These are phyloP conservation scores for Lamprotornis superbus DNA, from an alignment of 2,113 vertebrate genomes.

Conservation along the genomic window DNA sequence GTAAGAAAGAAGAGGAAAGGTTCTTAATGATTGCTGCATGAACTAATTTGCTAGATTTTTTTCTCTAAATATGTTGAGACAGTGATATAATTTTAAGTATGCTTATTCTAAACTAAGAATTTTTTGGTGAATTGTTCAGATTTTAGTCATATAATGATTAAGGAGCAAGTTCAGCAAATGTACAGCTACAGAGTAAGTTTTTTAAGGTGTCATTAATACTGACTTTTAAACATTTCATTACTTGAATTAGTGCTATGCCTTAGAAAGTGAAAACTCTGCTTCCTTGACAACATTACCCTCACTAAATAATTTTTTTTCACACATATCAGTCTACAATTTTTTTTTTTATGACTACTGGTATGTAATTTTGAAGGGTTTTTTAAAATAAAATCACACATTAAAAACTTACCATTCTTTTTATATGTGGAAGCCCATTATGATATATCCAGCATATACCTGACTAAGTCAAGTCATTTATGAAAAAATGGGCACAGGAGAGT, in stretches of 20 bases:
- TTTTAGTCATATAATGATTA: neutral
- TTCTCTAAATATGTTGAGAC: neutral
- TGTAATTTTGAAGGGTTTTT: slow-evolving; percentile 9
- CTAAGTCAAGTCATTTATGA: slow-evolving; percentile 33
- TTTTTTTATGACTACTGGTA: neutral
- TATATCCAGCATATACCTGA: neutral
- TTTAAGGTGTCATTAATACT: neutral
- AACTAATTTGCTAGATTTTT: neutral
- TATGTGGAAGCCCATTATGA: slow-evolving; percentile 12
- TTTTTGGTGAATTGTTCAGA: neutral
- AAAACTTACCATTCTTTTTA: neutral
- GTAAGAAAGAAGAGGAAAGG: neutral
- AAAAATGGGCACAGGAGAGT: neutral
- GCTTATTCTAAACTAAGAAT: neutral
- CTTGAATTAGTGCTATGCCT: slow-evolving; percentile 1
- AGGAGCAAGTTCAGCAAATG: neutral
- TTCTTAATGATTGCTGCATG: neutral
- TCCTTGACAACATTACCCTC: slow-evolving; percentile 36
- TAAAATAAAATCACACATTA: slow-evolving; percentile 36
- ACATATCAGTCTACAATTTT: neutral
- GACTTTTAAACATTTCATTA: slow-evolving; percentile 45
- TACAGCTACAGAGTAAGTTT: neutral
- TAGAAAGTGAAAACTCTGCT: slow-evolving; percentile 40
- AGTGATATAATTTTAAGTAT: neutral
- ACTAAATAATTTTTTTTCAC: slow-evolving; percentile 39